These are phyloP conservation scores for Cantharis lateralis DNA, from an alignment of 2,888 invertebrate species.

Conservation along the genomic window DNA sequence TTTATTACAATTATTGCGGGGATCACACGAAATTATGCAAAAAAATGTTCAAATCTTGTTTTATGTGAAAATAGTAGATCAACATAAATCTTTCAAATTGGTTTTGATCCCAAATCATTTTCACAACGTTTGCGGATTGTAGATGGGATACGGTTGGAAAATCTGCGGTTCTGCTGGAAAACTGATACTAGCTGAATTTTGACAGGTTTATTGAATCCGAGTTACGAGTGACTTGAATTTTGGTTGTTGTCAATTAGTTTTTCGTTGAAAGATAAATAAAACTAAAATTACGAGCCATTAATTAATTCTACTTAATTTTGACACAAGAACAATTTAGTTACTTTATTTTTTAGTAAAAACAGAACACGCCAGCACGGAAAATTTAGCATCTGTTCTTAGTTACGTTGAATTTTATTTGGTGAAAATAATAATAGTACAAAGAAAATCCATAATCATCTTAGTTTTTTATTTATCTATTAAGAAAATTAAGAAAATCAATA, in stretches of 20 bases:
- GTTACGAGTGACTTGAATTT: not conserved
- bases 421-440: not conserved
- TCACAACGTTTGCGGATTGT: conserved; percentile 23
- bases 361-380: not conserved
- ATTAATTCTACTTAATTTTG: not conserved
- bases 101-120: conserved; percentile 21
- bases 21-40: not conserved
- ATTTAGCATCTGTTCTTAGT: not conserved
- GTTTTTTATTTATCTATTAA: not conserved
- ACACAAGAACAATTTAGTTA: not conserved
- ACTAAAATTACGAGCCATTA: not conserved
- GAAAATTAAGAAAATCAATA: not conserved
- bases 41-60: not conserved
- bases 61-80: not conserved
- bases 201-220: conserved; percentile 15
- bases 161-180: conserved; percentile 19
- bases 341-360: not conserved
- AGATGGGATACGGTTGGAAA: conserved; percentile 17
- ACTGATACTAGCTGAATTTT: conserved; percentile 14
- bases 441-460: not conserved
- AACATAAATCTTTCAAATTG: conserved; percentile 19
- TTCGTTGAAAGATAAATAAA: not conserved
- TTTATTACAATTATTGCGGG: not conserved
- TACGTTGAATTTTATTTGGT: not conserved
- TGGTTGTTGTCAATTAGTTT: not conserved